Percentiles rank a stretch among this genome's conserved stretches.
These are phyloP conservation scores for Setipinna tenuifilis DNA, from an alignment of 2,797 vertebrate species.

Conservation along the genomic window DNA sequence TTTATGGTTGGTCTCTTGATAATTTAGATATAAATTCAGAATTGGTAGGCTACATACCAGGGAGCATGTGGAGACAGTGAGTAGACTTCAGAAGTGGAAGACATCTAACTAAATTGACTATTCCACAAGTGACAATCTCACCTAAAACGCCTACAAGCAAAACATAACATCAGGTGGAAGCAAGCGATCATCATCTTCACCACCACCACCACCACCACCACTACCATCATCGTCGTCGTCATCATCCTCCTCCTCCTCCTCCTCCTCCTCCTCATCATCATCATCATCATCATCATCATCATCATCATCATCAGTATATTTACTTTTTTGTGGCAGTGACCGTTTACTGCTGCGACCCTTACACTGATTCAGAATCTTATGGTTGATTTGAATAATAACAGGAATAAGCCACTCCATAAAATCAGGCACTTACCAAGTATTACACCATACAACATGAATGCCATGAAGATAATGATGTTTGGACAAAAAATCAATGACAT, in stretches of 20 bases:
- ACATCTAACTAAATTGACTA: neutral
- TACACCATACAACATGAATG: constrained; percentile 33
- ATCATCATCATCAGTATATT: neutral
- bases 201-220: neutral
- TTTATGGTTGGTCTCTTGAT: no score
- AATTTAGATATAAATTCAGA: no score
- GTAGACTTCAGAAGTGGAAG: constrained; percentile 6
- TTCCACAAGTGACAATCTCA: constrained; percentile 18
- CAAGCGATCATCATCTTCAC: neutral
- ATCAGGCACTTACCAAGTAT: constrained; percentile 29
- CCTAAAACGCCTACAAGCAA: neutral
- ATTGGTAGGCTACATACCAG: neutral
- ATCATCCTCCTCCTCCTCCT: no score
- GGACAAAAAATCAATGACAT: neutral
- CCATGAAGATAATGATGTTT: constrained; percentile 28
- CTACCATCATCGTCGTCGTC: no score
- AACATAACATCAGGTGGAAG: neutral
- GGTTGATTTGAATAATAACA: no score
- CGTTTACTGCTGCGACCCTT: no score
- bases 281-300: neutral
- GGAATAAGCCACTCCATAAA: no score
- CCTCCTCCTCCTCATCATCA: neutral
- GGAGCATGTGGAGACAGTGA: neutral
- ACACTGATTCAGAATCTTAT: no score
- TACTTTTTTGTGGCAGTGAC: neutral